Base-by-base conservation (phyloP, 2,113 vertebrate species). In the Harpagus bidentatus region DNA sequence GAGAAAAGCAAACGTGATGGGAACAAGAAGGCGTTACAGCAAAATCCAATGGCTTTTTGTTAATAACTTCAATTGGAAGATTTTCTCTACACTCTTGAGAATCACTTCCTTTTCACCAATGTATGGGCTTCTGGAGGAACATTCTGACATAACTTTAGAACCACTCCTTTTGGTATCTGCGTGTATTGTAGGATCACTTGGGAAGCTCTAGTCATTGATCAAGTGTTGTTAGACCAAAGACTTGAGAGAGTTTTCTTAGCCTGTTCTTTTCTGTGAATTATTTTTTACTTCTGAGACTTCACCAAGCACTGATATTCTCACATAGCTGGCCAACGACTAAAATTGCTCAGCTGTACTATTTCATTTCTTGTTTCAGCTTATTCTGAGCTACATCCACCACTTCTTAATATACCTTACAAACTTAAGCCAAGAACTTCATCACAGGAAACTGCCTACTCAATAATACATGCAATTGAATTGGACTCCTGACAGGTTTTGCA, bases 401-500 rank as follows among this genome's bases (percentile, higher is more conserved):
- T 87, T 82, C 94, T 91, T 97, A 94, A 96, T 95, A 90, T 31
- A 85, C 78, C 74, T 70, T 80, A 50, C 81, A 87, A 87, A 82
- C 73, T 88, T 95, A 90, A 94, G 93, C 91, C 91, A 95, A 96
- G 83, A 95, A 58, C 84, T 97, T 95, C 91, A 97, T 96, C 97
- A 95, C 65, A 91, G 52, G 82, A 80, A 95, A 2, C 70, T 88
- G 53, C 78, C 89, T 96, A 21, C 67, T 96, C 94, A 96, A 94
- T 97, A 96, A 97, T 95, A 88, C 53, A 94, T 96, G 89, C 76
- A 86, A 70, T 40, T 77, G 93, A 94, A 40, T 86, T 96, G 93
- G 97, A 77, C 82, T 94, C 66, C 82, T 88, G 96, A 91, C 81
- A 91, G 87, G 36, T 55, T 88, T 78, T 91, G 73, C 74, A 91